Evolutionary conservation across 2,888 invertebrate species (phyloP).

Genomic region (Colostygia pectinataria): DNA sequence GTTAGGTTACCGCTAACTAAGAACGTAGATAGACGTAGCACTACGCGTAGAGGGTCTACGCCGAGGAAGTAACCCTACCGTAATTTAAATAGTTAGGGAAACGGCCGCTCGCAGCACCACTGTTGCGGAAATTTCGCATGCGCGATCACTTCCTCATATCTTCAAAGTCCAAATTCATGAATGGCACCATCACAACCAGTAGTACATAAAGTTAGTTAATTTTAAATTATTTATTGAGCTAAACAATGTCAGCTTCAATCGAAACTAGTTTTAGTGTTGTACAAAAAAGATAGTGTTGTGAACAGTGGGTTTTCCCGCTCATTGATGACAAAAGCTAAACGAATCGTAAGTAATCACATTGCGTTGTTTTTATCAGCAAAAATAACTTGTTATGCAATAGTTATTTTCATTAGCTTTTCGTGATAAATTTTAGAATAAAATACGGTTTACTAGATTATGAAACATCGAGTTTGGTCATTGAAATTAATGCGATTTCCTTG

Average conservation of each 20-base stretch:
- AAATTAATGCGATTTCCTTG: conserved; percentile 48
- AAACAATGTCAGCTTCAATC: conserved; percentile 69
- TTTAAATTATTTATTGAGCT: conserved; percentile 55
- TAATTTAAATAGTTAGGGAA: conserved; percentile 21
- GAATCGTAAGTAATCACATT: conserved; percentile 56
- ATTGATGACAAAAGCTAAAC: conserved; percentile 64
- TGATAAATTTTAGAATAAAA: neutral
- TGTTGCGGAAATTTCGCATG: conserved; percentile 58
- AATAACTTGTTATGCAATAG: conserved; percentile 28
- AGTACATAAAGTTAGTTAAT: conserved; percentile 28
- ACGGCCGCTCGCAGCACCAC: conserved; percentile 44
- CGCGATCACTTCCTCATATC: conserved; percentile 57
- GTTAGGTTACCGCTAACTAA: neutral
- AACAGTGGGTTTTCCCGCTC: conserved; percentile 54
- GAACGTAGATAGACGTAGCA: neutral
- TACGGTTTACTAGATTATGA: conserved; percentile 7
- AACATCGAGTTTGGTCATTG: neutral
- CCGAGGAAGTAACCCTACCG: neutral
- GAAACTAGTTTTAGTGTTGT: conserved; percentile 57
- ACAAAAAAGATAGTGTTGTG: conserved; percentile 75
- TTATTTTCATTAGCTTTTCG: neutral
- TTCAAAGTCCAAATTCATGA: conserved; percentile 74
- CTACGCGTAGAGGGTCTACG: neutral
- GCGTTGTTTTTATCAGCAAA: conserved; percentile 47
- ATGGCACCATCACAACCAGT: conserved; percentile 67